Conservation (phyloP, 2,113 vertebrate genomes). For the Hippocampus barbouri region DNA sequence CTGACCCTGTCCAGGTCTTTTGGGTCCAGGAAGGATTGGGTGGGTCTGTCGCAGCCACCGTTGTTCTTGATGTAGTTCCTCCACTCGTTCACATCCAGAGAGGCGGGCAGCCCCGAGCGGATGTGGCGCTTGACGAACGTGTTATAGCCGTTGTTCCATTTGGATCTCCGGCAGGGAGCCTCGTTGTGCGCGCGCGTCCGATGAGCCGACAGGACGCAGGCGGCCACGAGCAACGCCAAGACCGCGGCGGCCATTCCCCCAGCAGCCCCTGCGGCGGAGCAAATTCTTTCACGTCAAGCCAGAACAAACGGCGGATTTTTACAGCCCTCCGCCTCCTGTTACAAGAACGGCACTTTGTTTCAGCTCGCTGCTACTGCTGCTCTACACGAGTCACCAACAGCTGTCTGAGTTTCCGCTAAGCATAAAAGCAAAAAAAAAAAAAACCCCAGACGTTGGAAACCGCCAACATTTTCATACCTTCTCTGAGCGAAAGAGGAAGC, state of each 20-base stretch:
- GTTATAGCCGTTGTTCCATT: slow-evolving; percentile 51
- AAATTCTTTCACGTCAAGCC: not conserved
- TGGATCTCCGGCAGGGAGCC: slow-evolving; percentile 61
- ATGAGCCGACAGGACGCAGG: slow-evolving; percentile 32
- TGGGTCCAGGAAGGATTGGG: slow-evolving; percentile 69
- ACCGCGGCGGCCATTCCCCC: slow-evolving; percentile 37
- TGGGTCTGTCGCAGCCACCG: slow-evolving; percentile 62
- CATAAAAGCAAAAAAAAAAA: slow-evolving; percentile 2
- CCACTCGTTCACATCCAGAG: slow-evolving; percentile 55
- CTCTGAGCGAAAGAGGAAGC: not conserved
- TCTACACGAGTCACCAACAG: not conserved
- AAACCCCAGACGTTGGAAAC: not conserved
- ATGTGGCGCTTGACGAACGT: slow-evolving; percentile 66
- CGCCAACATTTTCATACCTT: slow-evolving; percentile 32
- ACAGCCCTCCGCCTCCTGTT: not conserved
- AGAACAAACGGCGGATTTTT: not conserved
- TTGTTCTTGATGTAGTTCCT: slow-evolving; percentile 45
- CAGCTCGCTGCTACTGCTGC: not conserved
- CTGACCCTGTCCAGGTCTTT: slow-evolving; percentile 54
- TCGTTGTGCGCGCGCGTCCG: slow-evolving; percentile 33
- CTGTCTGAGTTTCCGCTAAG: slow-evolving; percentile 6
- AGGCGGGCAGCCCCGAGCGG: slow-evolving; percentile 29
- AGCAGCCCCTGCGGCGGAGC: slow-evolving; percentile 6
- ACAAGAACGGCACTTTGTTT: not conserved
- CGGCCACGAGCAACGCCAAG: slow-evolving; percentile 18